These are phyloP conservation scores for Cyanoramphus novaezelandiae DNA, from an alignment of 2,113 vertebrate genomes.

Conservation along the genomic window DNA sequence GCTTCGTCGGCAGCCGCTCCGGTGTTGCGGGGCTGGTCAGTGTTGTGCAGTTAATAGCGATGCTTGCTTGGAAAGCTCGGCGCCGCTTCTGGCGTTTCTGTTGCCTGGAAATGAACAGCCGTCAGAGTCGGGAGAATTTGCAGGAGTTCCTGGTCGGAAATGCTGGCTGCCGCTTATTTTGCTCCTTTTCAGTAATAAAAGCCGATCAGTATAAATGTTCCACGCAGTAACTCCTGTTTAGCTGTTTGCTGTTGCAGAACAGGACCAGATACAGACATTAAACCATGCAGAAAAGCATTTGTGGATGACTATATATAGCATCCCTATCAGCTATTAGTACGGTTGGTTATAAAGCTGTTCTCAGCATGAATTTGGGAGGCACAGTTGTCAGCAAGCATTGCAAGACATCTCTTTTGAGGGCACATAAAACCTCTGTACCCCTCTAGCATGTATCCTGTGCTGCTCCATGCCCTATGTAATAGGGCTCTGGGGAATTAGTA, in stretches of 20 bases:
- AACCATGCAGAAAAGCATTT: not conserved
- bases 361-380: not conserved
- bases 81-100: accelerated
- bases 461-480: not conserved
- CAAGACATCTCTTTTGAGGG: not conserved
- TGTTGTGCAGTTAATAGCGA: not conserved
- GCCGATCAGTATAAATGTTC: not conserved
- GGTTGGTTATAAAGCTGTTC: not conserved
- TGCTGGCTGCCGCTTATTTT: not conserved
- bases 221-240: not conserved
- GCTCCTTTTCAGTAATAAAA: not conserved
- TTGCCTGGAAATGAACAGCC: not conserved
- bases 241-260: not conserved
- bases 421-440: not conserved
- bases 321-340: accelerated
- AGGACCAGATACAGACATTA: not conserved
- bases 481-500: not conserved
- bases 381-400: not conserved
- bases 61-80: too few relatives aligned
- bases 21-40: not conserved
- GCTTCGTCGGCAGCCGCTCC: not conserved
- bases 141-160: not conserved
- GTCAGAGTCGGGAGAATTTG: not conserved
- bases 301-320: not conserved
- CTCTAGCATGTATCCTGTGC: not conserved